Base-by-base conservation (phyloP, 2,888 invertebrate species). In the Orthonevra nobilis region DNA sequence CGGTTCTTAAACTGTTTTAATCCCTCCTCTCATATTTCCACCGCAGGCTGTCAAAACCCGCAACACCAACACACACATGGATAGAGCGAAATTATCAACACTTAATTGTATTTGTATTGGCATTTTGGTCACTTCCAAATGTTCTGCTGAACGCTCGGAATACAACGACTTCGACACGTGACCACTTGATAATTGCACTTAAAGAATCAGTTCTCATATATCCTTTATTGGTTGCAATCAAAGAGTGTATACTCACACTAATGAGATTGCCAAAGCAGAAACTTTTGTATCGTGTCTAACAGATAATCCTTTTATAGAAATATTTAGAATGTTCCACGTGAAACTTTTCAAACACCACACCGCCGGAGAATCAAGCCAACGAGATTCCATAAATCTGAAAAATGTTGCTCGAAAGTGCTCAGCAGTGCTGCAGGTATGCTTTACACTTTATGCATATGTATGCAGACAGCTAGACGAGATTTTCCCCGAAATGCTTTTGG, bases 101-200 rank as follows among this genome's bases (percentile, higher is more conserved):
- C 19, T 23, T 42, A 66, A 74, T 60, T 54, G 60, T 46, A 4
- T 60, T 60, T 38, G 44, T 38, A 66, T 66, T 44, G 56, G 48
- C 9, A 28, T 42, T 44, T 64, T 42, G 60, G 20, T 50, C 36
- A 32, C 42, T 64, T 26, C 48, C 30, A 17, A 60, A 66, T 58
- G 12, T 23, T n/a, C n/a, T 15, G 20, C 10, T 7, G 0, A 5
- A 19, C 5, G 3, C 12, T 54, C 69, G 60, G 69, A 15, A 42
- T 48, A 32, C 54, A 54, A 72, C 40, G 38, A 69, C 36, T 26
- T 32, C 23, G 69, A 17, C 75, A 77, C 75, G 75, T 77, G 75
- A 64, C 63, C 44, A 50, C 50, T 40, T 32, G 32, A 28, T 50
- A 64, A 75, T 75, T 69, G 69, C 50, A 63, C 30, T 54, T 20